phyloP scores from a whole-genome alignment of 2,113 vertebrate genomes.

The Plestiodon gilberti region DNA sequence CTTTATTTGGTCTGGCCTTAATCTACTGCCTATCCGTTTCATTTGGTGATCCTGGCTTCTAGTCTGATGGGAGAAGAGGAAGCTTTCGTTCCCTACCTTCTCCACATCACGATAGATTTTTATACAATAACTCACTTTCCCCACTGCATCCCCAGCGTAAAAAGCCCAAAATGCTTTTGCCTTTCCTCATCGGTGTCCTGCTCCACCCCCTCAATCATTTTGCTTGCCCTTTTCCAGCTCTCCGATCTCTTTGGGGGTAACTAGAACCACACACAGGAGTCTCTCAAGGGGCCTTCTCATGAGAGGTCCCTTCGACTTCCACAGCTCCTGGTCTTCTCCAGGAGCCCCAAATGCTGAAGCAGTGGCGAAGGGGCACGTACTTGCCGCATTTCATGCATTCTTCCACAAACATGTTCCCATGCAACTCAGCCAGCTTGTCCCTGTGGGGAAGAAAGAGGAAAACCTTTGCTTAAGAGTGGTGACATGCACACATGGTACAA shows the following conservation, averaged over 20 bases:
- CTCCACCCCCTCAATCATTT: not conserved
- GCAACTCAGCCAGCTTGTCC: conserved; percentile 92
- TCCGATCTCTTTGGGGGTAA: not conserved
- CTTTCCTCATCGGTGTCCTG: not conserved
- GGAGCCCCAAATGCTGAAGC: not conserved
- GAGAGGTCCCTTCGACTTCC: not conserved
- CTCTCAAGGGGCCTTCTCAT: not conserved
- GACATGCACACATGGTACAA: too few species aligned
- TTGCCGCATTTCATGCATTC: conserved; percentile 96
- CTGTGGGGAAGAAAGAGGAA: conserved; percentile 67
- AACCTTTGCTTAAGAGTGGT: not conserved
- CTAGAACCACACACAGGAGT: not conserved
- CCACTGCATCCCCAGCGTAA: too few species aligned
- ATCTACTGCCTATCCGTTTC: too few species aligned
- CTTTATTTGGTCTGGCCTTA: too few species aligned
- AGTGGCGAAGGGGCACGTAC: conserved; percentile 72
- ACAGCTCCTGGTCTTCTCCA: not conserved
- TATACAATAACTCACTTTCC: too few species aligned
- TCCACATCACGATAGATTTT: too few species aligned
- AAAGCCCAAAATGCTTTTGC: too few species aligned
- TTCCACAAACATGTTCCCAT: conserved; percentile 99
- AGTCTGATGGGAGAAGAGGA: too few species aligned
- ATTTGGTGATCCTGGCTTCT: too few species aligned
- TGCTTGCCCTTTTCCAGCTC: not conserved
- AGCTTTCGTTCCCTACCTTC: too few species aligned